phyloP scores from a whole-genome alignment of 2,888 invertebrate species.

The Coelopa pilipes region DNA sequence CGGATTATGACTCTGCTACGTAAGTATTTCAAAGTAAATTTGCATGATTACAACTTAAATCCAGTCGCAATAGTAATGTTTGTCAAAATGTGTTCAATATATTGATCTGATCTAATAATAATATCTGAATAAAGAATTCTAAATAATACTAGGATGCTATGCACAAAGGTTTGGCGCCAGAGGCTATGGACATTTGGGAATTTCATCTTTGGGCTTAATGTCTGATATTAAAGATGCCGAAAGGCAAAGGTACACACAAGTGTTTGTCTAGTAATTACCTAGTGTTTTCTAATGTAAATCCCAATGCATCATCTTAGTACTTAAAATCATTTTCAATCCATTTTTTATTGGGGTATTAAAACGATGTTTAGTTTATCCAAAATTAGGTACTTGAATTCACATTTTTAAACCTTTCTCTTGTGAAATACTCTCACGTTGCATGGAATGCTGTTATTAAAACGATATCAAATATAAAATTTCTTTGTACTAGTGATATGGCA shows the following conservation, averaged over 20 bases:
- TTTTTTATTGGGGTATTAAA: too few species aligned
- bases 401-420: too few species aligned
- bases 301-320: neutral
- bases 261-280: neutral
- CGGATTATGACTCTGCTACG: conserved; percentile 83
- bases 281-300: neutral
- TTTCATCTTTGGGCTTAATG: conserved; percentile 84
- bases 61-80: neutral
- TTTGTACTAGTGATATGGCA: conserved; percentile 73
- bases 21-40: conserved; percentile 39
- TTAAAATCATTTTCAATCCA: too few species aligned
- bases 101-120: neutral
- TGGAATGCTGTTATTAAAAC: too few species aligned
- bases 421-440: too few species aligned
- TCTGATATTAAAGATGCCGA: conserved; percentile 83
- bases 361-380: too few species aligned
- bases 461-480: neutral
- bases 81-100: neutral
- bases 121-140: neutral
- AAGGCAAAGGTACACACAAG: conserved; percentile 80
- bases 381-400: too few species aligned
- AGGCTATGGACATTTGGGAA: conserved; percentile 92
- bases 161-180: conserved; percentile 95
- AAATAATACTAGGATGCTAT: conserved; percentile 81
- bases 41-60: neutral